Evolutionary conservation across 2,888 invertebrate species (phyloP), one percentile per base, ranked within the genome.

Genomic region (Tineola bisselliella): DNA sequence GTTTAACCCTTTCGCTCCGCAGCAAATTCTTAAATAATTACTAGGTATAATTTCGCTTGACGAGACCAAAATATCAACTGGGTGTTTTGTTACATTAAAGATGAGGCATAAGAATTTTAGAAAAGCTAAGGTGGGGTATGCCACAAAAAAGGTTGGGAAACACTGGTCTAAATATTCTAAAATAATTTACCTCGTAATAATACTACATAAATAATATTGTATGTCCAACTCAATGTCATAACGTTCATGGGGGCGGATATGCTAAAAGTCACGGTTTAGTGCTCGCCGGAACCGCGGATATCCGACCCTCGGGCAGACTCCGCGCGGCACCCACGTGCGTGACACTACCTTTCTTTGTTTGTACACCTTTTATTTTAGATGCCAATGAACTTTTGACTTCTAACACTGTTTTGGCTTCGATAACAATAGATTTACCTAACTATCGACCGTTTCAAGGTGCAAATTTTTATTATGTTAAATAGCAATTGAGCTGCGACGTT

Each of bases 281-380:
- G 68, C 65, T 54, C 69, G 71, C 66, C 78, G 84, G 82, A 84
- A 81, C 70, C 77, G 74, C 81, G 86, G 83, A 82, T 79, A 75
- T 84, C 78, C 80, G 79, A 71, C 71, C 70, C 71, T 44, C 10
- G 2, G 25, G 4, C 31, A 15, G 33, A 15, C 33, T 12, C 33
- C 15, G 4, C 33, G 33, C 17, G 38, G 58, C 38, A 58, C 33
- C 33, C 38, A 58, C 58, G 58, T 38, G 58, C 33, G 59, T 38
- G 33, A 17, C 59, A 38, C 15, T 59, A 12, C 19, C 33, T 58
- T 33, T 33, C 33, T 58, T 58, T 58, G 58, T 58, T 33, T 58
- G 13, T 58, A 54, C 54, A 54, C 54, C 54, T 54, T 54, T 54
- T 54, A 54, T 54, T 25, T 3, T 11, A 8, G 13, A 18, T 19